Percentiles rank a stretch among this genome's conserved stretches.
These are phyloP conservation scores for Trididemnum miniatum DNA, from an alignment of 23 tunicate species.

Conservation along the genomic window DNA sequence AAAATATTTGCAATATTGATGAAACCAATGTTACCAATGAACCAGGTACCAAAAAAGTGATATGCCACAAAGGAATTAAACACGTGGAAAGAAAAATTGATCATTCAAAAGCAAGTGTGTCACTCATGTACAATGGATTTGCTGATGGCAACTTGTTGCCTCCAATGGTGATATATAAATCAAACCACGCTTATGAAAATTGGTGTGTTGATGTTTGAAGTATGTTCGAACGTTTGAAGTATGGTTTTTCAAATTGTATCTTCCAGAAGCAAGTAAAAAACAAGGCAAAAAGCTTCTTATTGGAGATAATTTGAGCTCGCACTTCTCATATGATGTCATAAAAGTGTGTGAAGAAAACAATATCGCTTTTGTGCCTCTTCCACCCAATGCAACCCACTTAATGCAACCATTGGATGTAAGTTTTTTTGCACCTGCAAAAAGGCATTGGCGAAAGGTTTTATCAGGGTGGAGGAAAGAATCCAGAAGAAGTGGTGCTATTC, in stretches of 20 bases:
- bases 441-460: slow-evolving; percentile 18
- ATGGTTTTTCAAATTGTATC: slow-evolving; percentile 16
- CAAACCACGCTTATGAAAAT: background rate
- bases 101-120: slow-evolving; percentile 23
- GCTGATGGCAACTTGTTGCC: slow-evolving; percentile 28
- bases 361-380: slow-evolving; percentile 7
- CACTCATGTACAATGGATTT: slow-evolving; percentile 30
- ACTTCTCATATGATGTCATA: slow-evolving; percentile 14
- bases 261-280: slow-evolving; percentile 4
- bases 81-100: slow-evolving; percentile 20
- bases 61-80: slow-evolving; percentile 3
- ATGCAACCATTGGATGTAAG: slow-evolving; percentile 29
- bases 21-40: slow-evolving; percentile 37
- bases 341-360: slow-evolving; percentile 24
- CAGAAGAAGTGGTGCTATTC: background rate
- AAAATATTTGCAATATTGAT: slow-evolving; percentile 33
- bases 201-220: slow-evolving; percentile 27
- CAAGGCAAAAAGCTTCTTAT: slow-evolving; percentile 16
- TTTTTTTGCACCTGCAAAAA: slow-evolving; percentile 17
- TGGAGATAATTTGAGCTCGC: slow-evolving; percentile 32
- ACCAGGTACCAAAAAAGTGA: slow-evolving; percentile 24
- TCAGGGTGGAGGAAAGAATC: slow-evolving; percentile 25
- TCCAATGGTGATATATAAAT: slow-evolving; percentile 28
- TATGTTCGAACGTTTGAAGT: slow-evolving; percentile 4
- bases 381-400: slow-evolving; percentile 18